Evolutionary conservation across 2,113 vertebrate species (phyloP).

Genomic region (Ictalurus punctatus): DNA sequence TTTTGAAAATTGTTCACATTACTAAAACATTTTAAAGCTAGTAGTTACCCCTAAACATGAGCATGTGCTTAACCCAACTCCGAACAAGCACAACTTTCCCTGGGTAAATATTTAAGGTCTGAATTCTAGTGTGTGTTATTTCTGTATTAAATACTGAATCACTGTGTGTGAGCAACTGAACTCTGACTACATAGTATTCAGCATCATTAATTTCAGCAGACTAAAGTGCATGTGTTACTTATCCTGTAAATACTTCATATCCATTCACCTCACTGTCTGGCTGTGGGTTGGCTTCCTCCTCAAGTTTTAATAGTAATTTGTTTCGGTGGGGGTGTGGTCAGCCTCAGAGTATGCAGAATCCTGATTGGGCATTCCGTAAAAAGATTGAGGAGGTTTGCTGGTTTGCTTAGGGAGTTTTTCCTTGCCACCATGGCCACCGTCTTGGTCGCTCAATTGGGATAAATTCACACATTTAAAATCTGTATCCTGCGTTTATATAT

Average conservation of each 20-base stretch:
- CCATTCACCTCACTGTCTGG: conserved; percentile 72
- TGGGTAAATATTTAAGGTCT: background rate
- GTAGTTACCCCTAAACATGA: background rate
- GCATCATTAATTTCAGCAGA: background rate
- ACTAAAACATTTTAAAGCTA: background rate
- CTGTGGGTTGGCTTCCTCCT: conserved; percentile 66
- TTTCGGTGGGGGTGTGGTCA: conserved; percentile 76
- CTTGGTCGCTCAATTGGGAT: too few species aligned
- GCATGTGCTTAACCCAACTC: background rate
- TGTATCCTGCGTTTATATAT: too few species aligned
- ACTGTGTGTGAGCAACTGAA: background rate
- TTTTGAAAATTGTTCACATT: background rate
- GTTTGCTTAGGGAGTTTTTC: too few species aligned
- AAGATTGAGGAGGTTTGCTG: conserved; percentile 52
- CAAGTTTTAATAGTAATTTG: conserved; percentile 73
- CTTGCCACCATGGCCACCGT: too few species aligned
- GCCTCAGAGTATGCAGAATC: conserved; percentile 74
- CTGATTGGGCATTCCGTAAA: conserved; percentile 72
- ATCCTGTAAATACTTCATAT: conserved; percentile 63
- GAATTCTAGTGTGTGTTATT: background rate
- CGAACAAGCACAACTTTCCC: background rate
- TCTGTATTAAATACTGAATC: background rate
- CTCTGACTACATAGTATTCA: background rate
- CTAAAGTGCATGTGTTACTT: conserved; percentile 65
- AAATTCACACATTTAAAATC: too few species aligned